These are phyloP conservation scores for Bruchidius siliquastri DNA, from an alignment of 2,888 invertebrate genomes.

Conservation along the genomic window DNA sequence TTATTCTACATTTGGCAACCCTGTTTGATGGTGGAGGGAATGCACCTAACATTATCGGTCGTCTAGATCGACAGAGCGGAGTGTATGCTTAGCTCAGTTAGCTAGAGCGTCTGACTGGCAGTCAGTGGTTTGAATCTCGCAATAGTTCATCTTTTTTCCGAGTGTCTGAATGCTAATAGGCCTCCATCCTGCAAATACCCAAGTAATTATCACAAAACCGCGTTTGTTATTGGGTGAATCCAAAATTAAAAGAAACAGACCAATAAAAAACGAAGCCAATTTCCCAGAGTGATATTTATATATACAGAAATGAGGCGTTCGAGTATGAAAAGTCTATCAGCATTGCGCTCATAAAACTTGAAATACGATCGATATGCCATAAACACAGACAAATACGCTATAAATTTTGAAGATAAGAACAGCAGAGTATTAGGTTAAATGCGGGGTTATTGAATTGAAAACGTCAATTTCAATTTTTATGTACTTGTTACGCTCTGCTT, in stretches of 20 bases:
- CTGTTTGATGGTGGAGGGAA: too few species aligned
- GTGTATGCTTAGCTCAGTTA: too few species aligned
- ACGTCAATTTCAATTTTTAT: neutral
- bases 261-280: neutral
- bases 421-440: neutral
- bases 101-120: too few species aligned
- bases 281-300: neutral
- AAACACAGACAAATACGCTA: neutral
- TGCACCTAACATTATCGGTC: too few species aligned
- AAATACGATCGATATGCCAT: neutral
- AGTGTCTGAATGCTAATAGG: too few species aligned
- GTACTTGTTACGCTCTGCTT: conserved; percentile 1
- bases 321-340: neutral
- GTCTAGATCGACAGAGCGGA: too few species aligned
- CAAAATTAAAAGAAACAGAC: neutral
- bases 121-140: too few species aligned
- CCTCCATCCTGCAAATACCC: too few species aligned
- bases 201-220: too few species aligned
- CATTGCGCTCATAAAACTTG: neutral
- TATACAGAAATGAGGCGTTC: neutral
- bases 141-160: too few species aligned
- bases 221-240: too few species aligned
- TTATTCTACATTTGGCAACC: too few species aligned
- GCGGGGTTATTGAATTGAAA: neutral
- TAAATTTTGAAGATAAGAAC: neutral